Conservation (phyloP, 2,888 invertebrate genomes). For the Sinodicranocentrus sp. region DNA sequence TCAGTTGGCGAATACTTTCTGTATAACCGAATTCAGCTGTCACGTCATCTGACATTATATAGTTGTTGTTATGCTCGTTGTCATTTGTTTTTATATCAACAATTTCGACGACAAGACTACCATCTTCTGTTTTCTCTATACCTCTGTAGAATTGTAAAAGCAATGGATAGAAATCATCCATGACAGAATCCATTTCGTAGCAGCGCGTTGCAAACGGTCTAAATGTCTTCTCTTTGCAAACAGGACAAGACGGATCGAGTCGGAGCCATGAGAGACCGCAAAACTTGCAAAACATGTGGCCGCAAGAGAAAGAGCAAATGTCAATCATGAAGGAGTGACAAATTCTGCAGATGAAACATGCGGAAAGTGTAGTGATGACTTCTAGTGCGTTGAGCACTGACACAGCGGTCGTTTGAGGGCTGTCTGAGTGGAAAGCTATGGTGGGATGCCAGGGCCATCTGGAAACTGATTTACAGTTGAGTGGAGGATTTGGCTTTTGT, state of each 20-base stretch:
- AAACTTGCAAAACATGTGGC: constrained; percentile 45
- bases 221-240: constrained; percentile 14
- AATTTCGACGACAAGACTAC: constrained; percentile 4
- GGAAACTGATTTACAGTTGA: neutral
- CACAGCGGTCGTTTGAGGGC: too few species aligned
- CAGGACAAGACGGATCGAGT: constrained; percentile 17
- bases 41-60: neutral
- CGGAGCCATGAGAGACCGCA: constrained; percentile 32
- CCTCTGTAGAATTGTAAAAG: constrained; percentile 13
- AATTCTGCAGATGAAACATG: constrained; percentile 26
- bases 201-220: constrained; percentile 33
- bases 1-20: neutral
- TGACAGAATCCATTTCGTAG: constrained; percentile 40
- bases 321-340: constrained; percentile 43
- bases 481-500: neutral
- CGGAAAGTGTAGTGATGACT: constrained; percentile 17
- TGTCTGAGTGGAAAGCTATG: neutral
- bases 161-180: constrained; percentile 39
- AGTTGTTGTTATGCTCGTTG: neutral
- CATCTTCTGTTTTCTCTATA: neutral
- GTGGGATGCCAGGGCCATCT: neutral
- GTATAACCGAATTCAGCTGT: neutral
- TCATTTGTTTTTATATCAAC: neutral
- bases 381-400: constrained; percentile 25
- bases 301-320: constrained; percentile 41